phyloP scores from a whole-genome alignment of 1,140 invertebrate genomes.

The Drosophila guanche region DNA sequence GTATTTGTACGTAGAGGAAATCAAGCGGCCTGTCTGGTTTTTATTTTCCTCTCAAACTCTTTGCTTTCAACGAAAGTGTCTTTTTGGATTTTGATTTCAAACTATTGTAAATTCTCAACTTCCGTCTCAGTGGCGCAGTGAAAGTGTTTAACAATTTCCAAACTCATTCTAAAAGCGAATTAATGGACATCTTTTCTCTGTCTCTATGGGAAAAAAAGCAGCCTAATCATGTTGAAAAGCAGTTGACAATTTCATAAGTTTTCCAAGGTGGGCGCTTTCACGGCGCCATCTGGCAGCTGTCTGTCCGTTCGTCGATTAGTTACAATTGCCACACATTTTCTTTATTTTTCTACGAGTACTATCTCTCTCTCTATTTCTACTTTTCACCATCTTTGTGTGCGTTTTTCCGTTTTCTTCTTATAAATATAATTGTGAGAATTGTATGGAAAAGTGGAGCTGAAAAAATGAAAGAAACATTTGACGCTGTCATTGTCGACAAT shows the following conservation, averaged over 20 bases:
- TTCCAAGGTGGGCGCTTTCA: slow-evolving; percentile 72
- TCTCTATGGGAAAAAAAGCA: slow-evolving; percentile 18
- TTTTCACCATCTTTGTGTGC: slow-evolving; percentile 22
- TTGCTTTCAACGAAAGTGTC: slow-evolving; percentile 49
- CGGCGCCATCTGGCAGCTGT: slow-evolving; percentile 53
- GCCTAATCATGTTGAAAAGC: slow-evolving; percentile 76
- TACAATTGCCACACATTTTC: slow-evolving; percentile 78
- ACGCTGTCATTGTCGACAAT: slow-evolving; percentile 76
- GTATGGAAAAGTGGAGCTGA: slow-evolving; percentile 63
- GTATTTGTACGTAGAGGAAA: no score
- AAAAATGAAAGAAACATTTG: slow-evolving; percentile 48
- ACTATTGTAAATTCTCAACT: slow-evolving; percentile 41
- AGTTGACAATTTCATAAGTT: slow-evolving; percentile 79
- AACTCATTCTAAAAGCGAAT: slow-evolving; percentile 68
- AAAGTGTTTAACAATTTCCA: slow-evolving; percentile 41
- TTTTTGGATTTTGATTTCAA: slow-evolving; percentile 26
- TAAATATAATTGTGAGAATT: slow-evolving; percentile 79
- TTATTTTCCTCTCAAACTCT: slow-evolving; percentile 63
- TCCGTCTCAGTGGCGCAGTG: slow-evolving; percentile 54
- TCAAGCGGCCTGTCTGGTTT: no score
- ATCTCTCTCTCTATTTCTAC: slow-evolving; percentile 28
- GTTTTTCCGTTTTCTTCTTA: slow-evolving; percentile 60
- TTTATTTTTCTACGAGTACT: slow-evolving; percentile 24
- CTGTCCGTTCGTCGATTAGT: slow-evolving; percentile 62
- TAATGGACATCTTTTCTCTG: slow-evolving; percentile 52